phyloP scores from a whole-genome alignment of 2,888 invertebrate species.

The Pecten maximus region DNA sequence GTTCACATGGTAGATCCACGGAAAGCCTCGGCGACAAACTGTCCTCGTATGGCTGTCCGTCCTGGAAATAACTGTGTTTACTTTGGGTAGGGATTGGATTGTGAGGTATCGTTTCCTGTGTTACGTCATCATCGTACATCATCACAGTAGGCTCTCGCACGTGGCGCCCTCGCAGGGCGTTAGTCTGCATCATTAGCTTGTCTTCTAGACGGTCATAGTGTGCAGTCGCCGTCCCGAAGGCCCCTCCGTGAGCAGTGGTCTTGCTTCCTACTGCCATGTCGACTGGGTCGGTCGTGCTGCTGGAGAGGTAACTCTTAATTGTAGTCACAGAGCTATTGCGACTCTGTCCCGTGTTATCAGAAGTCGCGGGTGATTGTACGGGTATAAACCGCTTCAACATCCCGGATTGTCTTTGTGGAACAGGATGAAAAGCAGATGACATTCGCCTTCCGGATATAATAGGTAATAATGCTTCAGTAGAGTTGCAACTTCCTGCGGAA shows the following conservation, averaged over 20 bases:
- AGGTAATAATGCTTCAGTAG: background rate
- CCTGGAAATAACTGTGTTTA: background rate
- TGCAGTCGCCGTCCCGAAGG: background rate
- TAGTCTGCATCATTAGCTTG: background rate
- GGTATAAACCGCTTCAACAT: background rate
- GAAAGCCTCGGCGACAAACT: background rate
- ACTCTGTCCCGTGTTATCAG: conserved; percentile 1
- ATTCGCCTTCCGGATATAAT: background rate
- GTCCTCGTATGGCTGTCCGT: background rate
- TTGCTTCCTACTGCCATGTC: background rate
- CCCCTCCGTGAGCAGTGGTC: background rate
- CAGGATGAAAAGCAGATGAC: background rate
- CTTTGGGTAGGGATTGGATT: background rate
- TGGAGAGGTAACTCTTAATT: background rate
- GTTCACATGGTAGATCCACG: background rate
- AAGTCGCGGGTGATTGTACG: background rate
- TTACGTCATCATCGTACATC: background rate
- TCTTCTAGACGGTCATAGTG: background rate
- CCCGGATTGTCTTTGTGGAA: background rate
- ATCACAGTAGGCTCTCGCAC: background rate
- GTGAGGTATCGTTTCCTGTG: background rate
- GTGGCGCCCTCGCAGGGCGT: background rate
- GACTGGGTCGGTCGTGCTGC: background rate
- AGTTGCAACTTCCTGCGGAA: background rate
- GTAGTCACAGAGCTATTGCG: conserved; percentile 1